phyloP scores from a whole-genome alignment of 2,797 vertebrate genomes.

The Moxostoma hubbsi region DNA sequence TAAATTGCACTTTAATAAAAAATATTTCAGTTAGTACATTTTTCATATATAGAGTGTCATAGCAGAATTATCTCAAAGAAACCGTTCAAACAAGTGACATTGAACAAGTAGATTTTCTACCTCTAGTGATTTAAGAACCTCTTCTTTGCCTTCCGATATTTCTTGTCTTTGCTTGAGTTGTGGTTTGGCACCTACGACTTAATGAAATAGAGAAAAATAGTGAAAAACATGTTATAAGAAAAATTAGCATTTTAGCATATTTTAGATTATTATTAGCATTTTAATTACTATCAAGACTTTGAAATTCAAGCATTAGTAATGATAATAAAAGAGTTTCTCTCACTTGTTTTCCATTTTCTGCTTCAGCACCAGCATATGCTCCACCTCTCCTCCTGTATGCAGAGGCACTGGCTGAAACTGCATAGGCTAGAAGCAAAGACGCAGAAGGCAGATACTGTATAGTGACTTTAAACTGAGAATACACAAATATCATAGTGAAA shows the following conservation, averaged over 20 bases:
- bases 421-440: slow-evolving; percentile 67
- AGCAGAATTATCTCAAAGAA: background rate
- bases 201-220: too few species aligned
- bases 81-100: background rate
- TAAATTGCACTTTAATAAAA: background rate
- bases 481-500: background rate
- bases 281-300: background rate
- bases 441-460: background rate
- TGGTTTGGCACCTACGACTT: slow-evolving; percentile 35
- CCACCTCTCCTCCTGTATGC: slow-evolving; percentile 76
- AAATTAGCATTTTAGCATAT: background rate
- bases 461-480: background rate
- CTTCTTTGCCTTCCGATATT: slow-evolving; percentile 69
- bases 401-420: slow-evolving; percentile 77
- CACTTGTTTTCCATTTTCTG: slow-evolving; percentile 74
- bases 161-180: slow-evolving; percentile 63
- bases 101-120: slow-evolving; percentile 54
- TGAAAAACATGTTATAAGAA: too few species aligned
- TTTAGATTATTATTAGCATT: background rate
- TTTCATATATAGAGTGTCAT: too few species aligned
- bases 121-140: slow-evolving; percentile 81
- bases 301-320: background rate
- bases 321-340: slow-evolving; percentile 57
- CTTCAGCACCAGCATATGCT: too few species aligned
- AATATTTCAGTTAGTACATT: too few species aligned